Base-by-base conservation (phyloP, 1,140 invertebrate genomes). In the Pseudomyrmex sp. region DNA sequence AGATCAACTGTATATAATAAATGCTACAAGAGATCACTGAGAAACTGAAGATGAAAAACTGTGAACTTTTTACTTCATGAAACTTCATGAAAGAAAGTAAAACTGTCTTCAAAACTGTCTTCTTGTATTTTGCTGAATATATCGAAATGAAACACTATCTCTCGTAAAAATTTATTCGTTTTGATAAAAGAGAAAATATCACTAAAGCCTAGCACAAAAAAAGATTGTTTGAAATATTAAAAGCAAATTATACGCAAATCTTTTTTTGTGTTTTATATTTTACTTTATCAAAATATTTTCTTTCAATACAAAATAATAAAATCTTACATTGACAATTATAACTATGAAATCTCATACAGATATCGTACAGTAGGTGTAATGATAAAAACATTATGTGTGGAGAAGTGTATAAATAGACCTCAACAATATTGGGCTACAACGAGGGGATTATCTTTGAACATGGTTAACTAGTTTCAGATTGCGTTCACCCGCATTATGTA, bases 111-210 rank as follows among this genome's bases (percentile, higher is more conserved):
- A 54, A 66, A 50, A 54, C 66, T 26, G 26, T 26, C 2, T 26
- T 65, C 23, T 65, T 76, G 23, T 3, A 48, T 76, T 18, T 26
- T 44, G 20, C 26, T 20, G 26, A 76, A 52, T 35, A 48, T 65
- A 65, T 66, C 46, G 50, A 52, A 23, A 76, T 76, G 50, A 65
- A 76, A 76, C 62, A 76, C 18, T 54, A 76, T 54, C 52, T 15
- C 12, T 4, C 12, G 4, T 35, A 50, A 66, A 59, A 76, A 54
- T 52, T 76, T 23, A 18, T 7, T 9, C 50, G 3, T 2, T 52
- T 76, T 54, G 54, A 76, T 65, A 76, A 26, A 7, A 54, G 65
- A 76, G 5, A 76, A 26, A 65, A 54, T 10, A 76, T 76, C 20
- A 9, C 0, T 48, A 3, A 66, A 44, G 61, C 66, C 66, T 35